Percentiles rank a stretch among this genome's conserved stretches.
phyloP scores from a whole-genome alignment of 1,140 invertebrate species.

The Drosophila prosaltans region DNA sequence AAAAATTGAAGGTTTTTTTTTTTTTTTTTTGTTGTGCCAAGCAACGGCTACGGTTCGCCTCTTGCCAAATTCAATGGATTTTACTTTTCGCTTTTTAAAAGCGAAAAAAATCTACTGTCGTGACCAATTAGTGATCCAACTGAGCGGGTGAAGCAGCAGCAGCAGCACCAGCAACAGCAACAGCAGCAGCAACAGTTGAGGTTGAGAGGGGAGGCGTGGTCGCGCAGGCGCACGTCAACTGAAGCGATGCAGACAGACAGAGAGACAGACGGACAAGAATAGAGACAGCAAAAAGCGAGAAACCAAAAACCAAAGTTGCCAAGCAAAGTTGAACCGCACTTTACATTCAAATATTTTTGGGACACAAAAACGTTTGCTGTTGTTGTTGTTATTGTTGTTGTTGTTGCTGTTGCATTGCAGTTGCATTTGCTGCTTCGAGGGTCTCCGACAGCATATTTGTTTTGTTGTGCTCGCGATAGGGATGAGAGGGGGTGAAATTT shows the following conservation, averaged over 20 bases:
- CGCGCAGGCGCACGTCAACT: conserved; percentile 71
- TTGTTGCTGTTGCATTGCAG: conserved; percentile 17
- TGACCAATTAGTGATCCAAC: conserved; percentile 76
- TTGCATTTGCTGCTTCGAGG: conserved; percentile 38
- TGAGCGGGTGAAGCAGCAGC: conserved; percentile 38
- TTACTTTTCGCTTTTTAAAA: conserved; percentile 74
- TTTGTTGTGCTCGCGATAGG: conserved; percentile 7
- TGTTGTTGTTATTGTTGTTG: conserved; percentile 33
- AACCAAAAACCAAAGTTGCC: conserved; percentile 43
- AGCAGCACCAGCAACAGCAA: not conserved
- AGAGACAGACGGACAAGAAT: conserved; percentile 54
- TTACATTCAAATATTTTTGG: conserved; percentile 81
- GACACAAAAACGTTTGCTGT: conserved; percentile 73
- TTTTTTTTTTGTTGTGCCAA: conserved; percentile 3
- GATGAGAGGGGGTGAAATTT: not conserved
- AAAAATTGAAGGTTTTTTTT: conserved; percentile 73
- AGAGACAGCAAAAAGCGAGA: conserved; percentile 63
- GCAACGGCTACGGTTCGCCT: conserved; percentile 48
- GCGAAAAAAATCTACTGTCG: conserved; percentile 58
- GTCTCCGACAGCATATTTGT: conserved; percentile 60
- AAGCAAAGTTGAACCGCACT: conserved; percentile 58
- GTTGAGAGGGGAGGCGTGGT: conserved; percentile 42
- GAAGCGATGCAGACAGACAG: conserved; percentile 19
- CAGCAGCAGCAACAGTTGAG: not conserved
- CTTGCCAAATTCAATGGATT: conserved; percentile 81